Base-by-base conservation (phyloP, 2,113 vertebrate species). In the Orycteropus afer region DNA sequence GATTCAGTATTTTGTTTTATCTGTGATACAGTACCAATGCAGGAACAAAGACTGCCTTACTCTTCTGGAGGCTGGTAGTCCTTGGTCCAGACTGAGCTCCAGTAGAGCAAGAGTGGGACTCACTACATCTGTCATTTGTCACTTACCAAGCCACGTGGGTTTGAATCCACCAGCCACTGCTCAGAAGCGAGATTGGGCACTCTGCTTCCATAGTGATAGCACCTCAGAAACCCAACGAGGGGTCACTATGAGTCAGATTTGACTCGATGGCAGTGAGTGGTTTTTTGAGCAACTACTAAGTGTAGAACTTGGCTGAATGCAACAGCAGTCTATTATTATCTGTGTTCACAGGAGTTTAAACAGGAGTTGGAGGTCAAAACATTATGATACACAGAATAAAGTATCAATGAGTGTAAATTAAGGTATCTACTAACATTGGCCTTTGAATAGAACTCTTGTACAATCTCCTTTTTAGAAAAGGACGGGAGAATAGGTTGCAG, bases 321-420 rank as follows among this genome's bases (percentile, higher is more conserved):
- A 94, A 65, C 95, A 96, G 17, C 13, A 57, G 23, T 53, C 13
- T 87, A 61, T 63, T 87, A 61, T 63, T 61, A 37, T 74, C 34
- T 84, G 49, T 95, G 55, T 77, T 74, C 85, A 82, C 29, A 45
- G 32, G 47, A 91, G 61, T 94, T 71, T 88, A 84, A 94, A 85
- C 45, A 29, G 42, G 29, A 90, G 18, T 55, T 27, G 11, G 45
- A 7, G 12, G 7, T 76, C 90, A 53, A 81, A 91, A 79, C 86
- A 89, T 71, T 37, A 79, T 61, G 71, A 32, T 79, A 90, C 5
- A 17, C 49, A 92, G 55, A 86, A 74, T 53, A 71, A 51, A 69
- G 76, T 76, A 69, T 37, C 55, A 95, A 55, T n/a, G 73, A 91
- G 40, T 73, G 34, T 89, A 91, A 84, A 79, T 42, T 93, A 80